Evolutionary conservation across 2,113 vertebrate genomes (phyloP).

Genomic region (Formicarius rufipectus): DNA sequence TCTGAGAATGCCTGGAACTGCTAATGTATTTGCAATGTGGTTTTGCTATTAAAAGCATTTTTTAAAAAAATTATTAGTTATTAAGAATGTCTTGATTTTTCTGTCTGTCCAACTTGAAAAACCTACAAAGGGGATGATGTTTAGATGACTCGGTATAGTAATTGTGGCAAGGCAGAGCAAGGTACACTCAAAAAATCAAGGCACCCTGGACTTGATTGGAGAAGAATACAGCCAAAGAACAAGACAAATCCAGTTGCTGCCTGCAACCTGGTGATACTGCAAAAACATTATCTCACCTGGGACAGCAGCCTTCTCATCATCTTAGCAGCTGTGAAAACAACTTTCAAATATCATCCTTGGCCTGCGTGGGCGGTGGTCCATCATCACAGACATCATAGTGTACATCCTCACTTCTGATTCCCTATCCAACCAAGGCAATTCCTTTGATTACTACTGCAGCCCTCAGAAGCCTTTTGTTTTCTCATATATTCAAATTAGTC

Average conservation of each 20-base stretch:
- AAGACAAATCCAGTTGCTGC: background rate
- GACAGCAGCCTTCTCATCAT: background rate
- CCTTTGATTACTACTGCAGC: background rate
- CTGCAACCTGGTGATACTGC: background rate
- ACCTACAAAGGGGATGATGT: background rate
- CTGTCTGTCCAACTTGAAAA: background rate
- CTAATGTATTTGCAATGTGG: rapidly evolving
- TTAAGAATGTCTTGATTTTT: background rate
- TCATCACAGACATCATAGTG: rapidly evolving
- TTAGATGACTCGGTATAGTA: background rate
- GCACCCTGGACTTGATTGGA: background rate
- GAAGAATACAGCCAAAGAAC: background rate
- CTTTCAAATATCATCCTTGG: background rate
- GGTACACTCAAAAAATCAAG: background rate
- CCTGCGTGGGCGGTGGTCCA: background rate
- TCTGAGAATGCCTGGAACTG: background rate
- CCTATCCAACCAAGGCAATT: background rate
- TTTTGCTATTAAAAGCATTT: background rate
- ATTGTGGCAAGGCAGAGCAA: background rate
- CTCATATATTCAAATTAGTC: background rate
- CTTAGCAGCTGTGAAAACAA: background rate
- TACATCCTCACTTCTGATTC: background rate
- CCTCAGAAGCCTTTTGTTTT: background rate
- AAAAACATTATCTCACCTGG: background rate
- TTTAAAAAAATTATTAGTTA: background rate